phyloP scores from a whole-genome alignment of 37 sponge, comb jelly and placozoan species.

The Spongilla lacustris region DNA sequence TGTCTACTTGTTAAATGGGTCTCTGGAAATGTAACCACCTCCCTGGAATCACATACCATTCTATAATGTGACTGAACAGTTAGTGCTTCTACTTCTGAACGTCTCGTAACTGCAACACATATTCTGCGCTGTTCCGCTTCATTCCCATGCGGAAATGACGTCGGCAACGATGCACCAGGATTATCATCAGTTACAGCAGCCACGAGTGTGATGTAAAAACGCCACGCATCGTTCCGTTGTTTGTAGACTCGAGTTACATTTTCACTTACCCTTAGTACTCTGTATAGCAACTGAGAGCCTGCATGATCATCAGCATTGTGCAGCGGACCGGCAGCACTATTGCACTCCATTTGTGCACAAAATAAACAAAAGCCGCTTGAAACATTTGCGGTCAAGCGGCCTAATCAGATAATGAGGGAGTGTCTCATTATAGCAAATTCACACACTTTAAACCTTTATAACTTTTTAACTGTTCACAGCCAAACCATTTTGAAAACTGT shows the following conservation, averaged over 20 bases:
- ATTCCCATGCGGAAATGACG: not conserved
- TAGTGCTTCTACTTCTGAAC: not conserved
- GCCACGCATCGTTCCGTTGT: not conserved
- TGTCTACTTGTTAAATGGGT: not conserved
- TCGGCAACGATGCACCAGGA: not conserved
- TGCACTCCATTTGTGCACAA: not conserved
- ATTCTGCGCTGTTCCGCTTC: not conserved
- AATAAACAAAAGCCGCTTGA: not conserved
- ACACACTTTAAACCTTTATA: not conserved
- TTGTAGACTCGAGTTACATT: not conserved
- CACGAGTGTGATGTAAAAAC: not conserved
- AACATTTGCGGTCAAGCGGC: not conserved
- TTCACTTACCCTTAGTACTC: not conserved
- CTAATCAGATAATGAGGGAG: not conserved
- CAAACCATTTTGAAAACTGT: not conserved
- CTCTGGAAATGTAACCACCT: not conserved
- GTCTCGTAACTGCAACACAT: not conserved
- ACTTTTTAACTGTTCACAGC: not conserved
- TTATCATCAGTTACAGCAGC: not conserved
- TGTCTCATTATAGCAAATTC: not conserved
- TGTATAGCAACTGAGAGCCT: slow-evolving; percentile 1
- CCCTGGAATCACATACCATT: not conserved
- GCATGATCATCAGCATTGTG: slow-evolving; percentile 1
- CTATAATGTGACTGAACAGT: not conserved
- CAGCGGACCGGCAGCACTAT: not conserved